phyloP scores from a whole-genome alignment of 2,888 invertebrate species.

The Junonia oenone region DNA sequence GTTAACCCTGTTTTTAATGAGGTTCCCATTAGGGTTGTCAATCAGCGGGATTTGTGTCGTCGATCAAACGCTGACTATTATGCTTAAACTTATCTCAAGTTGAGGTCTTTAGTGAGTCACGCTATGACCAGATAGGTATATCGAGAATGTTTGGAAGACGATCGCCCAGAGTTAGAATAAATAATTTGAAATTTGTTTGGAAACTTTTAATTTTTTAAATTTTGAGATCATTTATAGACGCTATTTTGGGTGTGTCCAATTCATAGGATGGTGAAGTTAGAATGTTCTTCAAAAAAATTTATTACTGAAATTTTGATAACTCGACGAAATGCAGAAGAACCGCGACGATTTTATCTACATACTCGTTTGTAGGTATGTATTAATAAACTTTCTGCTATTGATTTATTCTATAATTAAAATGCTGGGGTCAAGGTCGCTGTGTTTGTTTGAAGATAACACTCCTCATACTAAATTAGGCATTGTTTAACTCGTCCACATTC shows the following conservation, averaged over 20 bases:
- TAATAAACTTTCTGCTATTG: background rate
- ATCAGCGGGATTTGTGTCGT: slow-evolving; percentile 26
- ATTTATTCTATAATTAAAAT: background rate
- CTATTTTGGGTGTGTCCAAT: too few relatives aligned
- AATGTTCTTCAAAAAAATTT: too few relatives aligned
- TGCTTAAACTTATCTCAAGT: slow-evolving; percentile 19
- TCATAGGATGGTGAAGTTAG: too few relatives aligned
- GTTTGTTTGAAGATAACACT: background rate
- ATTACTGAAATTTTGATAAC: too few relatives aligned
- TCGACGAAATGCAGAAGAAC: too few relatives aligned
- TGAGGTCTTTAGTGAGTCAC: slow-evolving; percentile 17
- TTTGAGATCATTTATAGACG: too few relatives aligned
- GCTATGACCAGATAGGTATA: slow-evolving; percentile 4
- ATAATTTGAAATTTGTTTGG: too few relatives aligned
- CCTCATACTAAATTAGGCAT: too few relatives aligned
- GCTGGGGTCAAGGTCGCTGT: background rate
- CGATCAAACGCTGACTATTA: slow-evolving; percentile 25
- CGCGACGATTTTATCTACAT: too few relatives aligned
- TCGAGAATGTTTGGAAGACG: slow-evolving; percentile 1
- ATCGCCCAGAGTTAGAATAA: background rate
- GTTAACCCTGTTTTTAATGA: slow-evolving; percentile 14
- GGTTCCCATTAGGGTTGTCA: slow-evolving; percentile 25
- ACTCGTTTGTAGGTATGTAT: too few relatives aligned
- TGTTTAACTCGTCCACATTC: too few relatives aligned
- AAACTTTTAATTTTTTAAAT: too few relatives aligned